Percentiles rank a stretch among this genome's conserved stretches.
Conservation (phyloP, 1,140 invertebrate genomes). For the Drosophila hydei region DNA sequence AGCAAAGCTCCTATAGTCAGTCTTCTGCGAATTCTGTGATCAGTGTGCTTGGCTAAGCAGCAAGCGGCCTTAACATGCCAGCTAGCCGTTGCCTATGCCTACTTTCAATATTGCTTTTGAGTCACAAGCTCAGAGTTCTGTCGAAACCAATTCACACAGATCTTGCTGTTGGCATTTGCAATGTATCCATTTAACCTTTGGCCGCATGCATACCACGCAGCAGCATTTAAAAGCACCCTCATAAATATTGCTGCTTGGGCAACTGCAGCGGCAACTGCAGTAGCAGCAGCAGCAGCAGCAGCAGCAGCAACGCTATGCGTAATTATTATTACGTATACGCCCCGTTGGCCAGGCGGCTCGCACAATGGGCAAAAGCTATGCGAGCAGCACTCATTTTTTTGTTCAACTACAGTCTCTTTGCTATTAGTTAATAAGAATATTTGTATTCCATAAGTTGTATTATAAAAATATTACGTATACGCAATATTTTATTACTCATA, state of each 20-base stretch:
- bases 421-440: no score
- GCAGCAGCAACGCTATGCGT: conserved; percentile 44
- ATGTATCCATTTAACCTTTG: conserved; percentile 1
- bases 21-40: no score
- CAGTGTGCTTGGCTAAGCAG: no score
- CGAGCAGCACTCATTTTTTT: neutral
- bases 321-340: conserved; percentile 80
- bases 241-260: conserved; percentile 59
- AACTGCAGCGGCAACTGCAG: conserved; percentile 8
- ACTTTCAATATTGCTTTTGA: no score
- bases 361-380: conserved; percentile 9
- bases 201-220: neutral
- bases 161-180: neutral
- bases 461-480: no score
- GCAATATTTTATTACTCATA: no score
- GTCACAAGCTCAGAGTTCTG: neutral
- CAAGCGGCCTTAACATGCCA: no score
- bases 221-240: conserved; percentile 33
- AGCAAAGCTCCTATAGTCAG: neutral
- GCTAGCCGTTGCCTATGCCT: no score
- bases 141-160: no score
- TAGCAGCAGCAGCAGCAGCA: conserved; percentile 1
- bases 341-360: conserved; percentile 18
- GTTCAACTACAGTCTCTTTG: no score
- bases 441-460: no score